Conservation (phyloP, 1,140 invertebrate genomes). For the Drosophila ficusphila region DNA sequence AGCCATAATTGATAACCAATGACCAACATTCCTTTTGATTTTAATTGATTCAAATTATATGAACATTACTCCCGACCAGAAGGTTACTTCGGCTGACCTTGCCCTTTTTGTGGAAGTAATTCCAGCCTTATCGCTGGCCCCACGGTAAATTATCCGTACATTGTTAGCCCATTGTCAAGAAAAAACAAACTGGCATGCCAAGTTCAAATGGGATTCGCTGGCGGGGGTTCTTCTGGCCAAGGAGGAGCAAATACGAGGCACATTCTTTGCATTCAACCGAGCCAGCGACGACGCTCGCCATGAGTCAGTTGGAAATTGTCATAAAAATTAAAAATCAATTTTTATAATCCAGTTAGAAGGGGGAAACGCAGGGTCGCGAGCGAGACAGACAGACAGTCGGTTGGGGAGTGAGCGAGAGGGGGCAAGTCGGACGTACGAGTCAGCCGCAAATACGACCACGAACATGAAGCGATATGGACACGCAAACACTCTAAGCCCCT, state of each 20-base stretch:
- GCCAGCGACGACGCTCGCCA: constrained; percentile 18
- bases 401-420: background rate
- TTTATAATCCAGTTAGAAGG: constrained; percentile 83
- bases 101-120: constrained; percentile 1
- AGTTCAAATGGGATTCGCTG: constrained; percentile 45
- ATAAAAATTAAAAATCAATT: constrained; percentile 84
- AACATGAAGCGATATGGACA: constrained; percentile 60
- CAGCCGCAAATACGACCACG: constrained; percentile 46
- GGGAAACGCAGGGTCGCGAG: constrained; percentile 21
- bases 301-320: constrained; percentile 79
- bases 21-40: no score
- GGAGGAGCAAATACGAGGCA: constrained; percentile 43
- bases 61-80: background rate
- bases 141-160: constrained; percentile 52
- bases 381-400: constrained; percentile 20
- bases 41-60: no score
- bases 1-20: no score
- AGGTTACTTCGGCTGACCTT: constrained; percentile 18
- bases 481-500: constrained; percentile 63
- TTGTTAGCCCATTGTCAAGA: constrained; percentile 56
- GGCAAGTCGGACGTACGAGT: constrained; percentile 1
- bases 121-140: constrained; percentile 1
- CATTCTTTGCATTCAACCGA: constrained; percentile 19
- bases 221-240: constrained; percentile 6
- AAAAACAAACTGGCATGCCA: constrained; percentile 66